Evolutionary conservation across 2,797 vertebrate species (phyloP).

Genomic region (Oryzias dopingdopingensis): DNA sequence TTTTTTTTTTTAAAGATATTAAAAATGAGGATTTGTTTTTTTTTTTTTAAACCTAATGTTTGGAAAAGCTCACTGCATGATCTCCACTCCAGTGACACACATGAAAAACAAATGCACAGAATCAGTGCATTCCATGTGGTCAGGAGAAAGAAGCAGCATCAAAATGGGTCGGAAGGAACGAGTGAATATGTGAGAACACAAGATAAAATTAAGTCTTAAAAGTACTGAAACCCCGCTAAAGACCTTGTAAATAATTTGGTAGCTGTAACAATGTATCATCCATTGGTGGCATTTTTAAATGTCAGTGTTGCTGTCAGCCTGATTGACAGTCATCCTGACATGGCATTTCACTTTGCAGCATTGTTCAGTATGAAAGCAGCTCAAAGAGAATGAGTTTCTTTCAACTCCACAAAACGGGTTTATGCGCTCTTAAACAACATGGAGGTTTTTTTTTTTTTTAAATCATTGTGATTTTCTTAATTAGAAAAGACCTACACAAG

Average conservation of each 20-base stretch:
- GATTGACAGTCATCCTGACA: slow-evolving; percentile 35
- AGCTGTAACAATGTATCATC: slow-evolving; percentile 7
- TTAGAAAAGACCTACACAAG: too few species aligned
- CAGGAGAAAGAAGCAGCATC: not conserved
- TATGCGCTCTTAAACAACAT: slow-evolving; percentile 37
- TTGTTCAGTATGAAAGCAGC: slow-evolving; percentile 31
- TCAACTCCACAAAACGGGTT: slow-evolving; percentile 25
- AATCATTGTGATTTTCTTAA: too few species aligned
- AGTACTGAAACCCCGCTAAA: slow-evolving; percentile 1
- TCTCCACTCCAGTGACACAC: too few species aligned
- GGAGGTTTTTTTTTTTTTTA: slow-evolving; percentile 10
- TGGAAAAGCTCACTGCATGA: too few species aligned
- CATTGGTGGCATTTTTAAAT: slow-evolving; percentile 45
- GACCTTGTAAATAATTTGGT: slow-evolving; percentile 19
- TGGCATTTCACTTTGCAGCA: slow-evolving; percentile 36
- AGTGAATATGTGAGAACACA: not conserved
- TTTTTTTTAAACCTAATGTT: too few species aligned
- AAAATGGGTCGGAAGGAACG: not conserved
- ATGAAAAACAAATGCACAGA: too few species aligned
- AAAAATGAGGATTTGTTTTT: too few species aligned
- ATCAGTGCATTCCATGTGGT: too few species aligned
- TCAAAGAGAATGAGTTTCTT: slow-evolving; percentile 8
- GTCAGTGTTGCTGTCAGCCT: slow-evolving; percentile 12
- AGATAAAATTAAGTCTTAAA: too few species aligned
- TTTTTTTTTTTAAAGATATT: too few species aligned